A percentile compares a stretch with the other conserved stretches of the same genome.
These are phyloP conservation scores for Antheraea pernyi DNA, from an alignment of 1,140 invertebrate species.

Conservation along the genomic window DNA sequence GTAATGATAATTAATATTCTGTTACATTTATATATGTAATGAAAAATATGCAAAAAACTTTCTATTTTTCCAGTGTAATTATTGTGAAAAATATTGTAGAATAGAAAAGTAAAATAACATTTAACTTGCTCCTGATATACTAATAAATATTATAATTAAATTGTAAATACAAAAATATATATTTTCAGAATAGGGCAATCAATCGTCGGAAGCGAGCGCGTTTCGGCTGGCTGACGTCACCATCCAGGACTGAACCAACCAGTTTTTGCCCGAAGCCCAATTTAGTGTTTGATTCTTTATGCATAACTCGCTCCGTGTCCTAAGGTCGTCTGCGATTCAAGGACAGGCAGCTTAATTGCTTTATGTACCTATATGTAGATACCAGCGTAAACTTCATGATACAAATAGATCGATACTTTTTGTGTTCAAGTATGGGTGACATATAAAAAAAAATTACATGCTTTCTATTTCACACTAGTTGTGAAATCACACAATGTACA, in stretches of 20 bases:
- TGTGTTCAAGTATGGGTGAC: neutral
- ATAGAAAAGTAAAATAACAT: too few species aligned
- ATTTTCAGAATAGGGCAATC: slow-evolving; percentile 12
- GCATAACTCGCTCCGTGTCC: slow-evolving; percentile 39
- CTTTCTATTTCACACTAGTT: too few species aligned
- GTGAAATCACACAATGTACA: too few species aligned
- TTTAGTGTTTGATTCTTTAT: slow-evolving; percentile 48
- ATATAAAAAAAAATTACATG: neutral
- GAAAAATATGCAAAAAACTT: too few species aligned
- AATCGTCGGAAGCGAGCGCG: slow-evolving; percentile 29
- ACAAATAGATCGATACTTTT: neutral
- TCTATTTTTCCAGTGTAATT: too few species aligned
- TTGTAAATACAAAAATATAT: neutral
- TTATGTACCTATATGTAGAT: slow-evolving; percentile 1
- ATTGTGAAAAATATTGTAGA: too few species aligned
- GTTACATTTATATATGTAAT: too few species aligned
- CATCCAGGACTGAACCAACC: slow-evolving; percentile 27
- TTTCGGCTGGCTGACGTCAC: slow-evolving; percentile 36
- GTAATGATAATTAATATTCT: too few species aligned
- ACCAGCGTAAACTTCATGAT: neutral
- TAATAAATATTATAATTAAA: too few species aligned
- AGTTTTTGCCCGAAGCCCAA: slow-evolving; percentile 39
- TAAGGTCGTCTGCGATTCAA: slow-evolving; percentile 42
- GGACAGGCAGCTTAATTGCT: slow-evolving; percentile 32
- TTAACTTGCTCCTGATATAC: too few species aligned